Evolutionary conservation across 2,888 invertebrate genomes (phyloP).

Genomic region (Aethes cnicana): DNA sequence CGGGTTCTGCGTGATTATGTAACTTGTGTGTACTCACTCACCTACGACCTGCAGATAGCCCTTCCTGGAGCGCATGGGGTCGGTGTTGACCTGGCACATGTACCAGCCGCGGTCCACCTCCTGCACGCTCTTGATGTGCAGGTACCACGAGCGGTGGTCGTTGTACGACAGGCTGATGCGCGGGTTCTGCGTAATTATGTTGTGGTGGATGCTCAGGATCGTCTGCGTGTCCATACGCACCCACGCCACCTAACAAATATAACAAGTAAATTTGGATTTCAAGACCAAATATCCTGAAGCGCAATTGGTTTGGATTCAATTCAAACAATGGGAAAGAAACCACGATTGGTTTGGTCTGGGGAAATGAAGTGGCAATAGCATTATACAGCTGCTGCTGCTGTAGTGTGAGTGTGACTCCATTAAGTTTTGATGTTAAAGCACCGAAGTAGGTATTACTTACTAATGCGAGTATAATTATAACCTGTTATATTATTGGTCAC

Average conservation of each 20-base stretch:
- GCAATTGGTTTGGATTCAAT: too few species aligned
- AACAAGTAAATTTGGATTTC: conserved; percentile 18
- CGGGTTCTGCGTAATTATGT: conserved; percentile 94
- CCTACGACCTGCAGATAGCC: conserved; percentile 96
- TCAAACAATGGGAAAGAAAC: too few species aligned
- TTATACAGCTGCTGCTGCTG: too few species aligned
- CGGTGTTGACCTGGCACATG: conserved; percentile 96
- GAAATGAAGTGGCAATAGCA: too few species aligned
- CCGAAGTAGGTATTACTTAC: too few species aligned
- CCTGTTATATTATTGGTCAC: too few species aligned
- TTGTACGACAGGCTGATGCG: conserved; percentile 93
- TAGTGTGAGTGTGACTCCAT: too few species aligned
- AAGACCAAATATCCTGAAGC: too few species aligned
- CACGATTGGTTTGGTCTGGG: too few species aligned
- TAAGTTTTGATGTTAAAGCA: too few species aligned
- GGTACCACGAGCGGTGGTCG: conserved; percentile 95
- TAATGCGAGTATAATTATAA: too few species aligned
- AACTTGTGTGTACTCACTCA: conserved; percentile 70
- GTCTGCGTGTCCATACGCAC: conserved; percentile 96
- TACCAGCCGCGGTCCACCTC: conserved; percentile 95
- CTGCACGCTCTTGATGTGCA: conserved; percentile 93
- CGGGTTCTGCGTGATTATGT: not conserved
- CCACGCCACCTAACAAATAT: conserved; percentile 90
- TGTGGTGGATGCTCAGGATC: conserved; percentile 94
- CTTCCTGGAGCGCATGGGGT: conserved; percentile 94